Base-by-base conservation (phyloP, 1,140 invertebrate species). In the Papilio polytes region DNA sequence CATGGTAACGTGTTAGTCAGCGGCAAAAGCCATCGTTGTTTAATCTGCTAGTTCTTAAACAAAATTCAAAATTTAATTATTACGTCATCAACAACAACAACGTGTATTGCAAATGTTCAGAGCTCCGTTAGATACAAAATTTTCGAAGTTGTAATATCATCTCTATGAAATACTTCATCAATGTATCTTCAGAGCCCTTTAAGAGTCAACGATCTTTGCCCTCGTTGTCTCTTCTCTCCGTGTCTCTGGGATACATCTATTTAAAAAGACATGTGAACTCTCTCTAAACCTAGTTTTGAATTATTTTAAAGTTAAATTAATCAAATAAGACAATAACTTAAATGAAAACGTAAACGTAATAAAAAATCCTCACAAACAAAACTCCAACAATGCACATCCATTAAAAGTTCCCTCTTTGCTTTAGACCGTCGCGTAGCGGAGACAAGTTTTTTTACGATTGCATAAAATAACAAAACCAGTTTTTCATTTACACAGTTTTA, bases 401-500 rank as follows among this genome's bases (percentile, higher is more conserved):
- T 93, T 90, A 91, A 90, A 91, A 90, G 84, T 88, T 85, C 83
- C 84, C 86, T 83, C 79, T 83, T 36, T 78, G 77, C 76, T 78
- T 78, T n/a, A 56, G 77, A 78, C 31, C 44, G 56, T 36, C 56
- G 51, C 74, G 76, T 63, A 31, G 77, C 74, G 82, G 88, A 86
- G 91, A 91, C 90, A 93, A 93, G 90, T 91, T 93, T 93, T 88
- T 93, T 93, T 93, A 93, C 90, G 92, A 92, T 93, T 92, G 89
- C 86, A 90, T 91, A 89, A 92, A 88, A 80, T 83, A 85, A 79
- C 87, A 84, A 89, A 88, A 91, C 86, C 91, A 89, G 92, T 93
- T 93, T 93, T 93, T 93, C 92, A 93, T 93, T 93, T 93, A 93
- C 90, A 93, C 89, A 85, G 88, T 89, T 92, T 91, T 93, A 93